phyloP scores from a whole-genome alignment of 2,797 vertebrate species.

The Myoxocephalus aenaeus region DNA sequence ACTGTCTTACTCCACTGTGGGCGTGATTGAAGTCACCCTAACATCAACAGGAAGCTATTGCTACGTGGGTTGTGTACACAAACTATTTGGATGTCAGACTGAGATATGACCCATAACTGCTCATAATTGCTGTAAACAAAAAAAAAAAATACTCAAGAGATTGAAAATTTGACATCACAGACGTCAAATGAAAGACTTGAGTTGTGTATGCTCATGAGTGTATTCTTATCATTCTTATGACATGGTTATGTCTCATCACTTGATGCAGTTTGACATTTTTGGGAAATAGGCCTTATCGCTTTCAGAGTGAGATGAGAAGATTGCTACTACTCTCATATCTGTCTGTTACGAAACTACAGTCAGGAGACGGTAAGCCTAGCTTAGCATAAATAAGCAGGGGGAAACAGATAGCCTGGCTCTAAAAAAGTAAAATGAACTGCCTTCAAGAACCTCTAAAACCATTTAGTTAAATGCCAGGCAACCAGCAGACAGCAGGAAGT shows the following conservation, averaged over 20 bases:
- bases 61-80: conserved; percentile 72
- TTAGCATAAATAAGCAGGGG: neutral
- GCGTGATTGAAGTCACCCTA: conserved; percentile 71
- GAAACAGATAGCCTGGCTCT: neutral
- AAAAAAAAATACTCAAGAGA: conserved; percentile 66
- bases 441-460: neutral
- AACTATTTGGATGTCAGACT: conserved; percentile 79
- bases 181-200: conserved; percentile 39
- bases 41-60: conserved; percentile 82
- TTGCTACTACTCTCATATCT: conserved; percentile 5
- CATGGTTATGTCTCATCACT: neutral
- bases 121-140: conserved; percentile 80
- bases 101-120: conserved; percentile 79
- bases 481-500: conserved; percentile 1
- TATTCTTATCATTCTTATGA: neutral
- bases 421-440: neutral
- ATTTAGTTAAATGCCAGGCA: neutral
- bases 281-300: neutral
- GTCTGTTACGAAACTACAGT: neutral
- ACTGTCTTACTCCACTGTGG: conserved; percentile 42
- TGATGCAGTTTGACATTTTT: neutral
- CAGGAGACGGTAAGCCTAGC: neutral
- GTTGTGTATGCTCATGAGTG: conserved; percentile 21
- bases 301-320: conserved; percentile 3
- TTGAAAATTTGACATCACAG: conserved; percentile 59